Evolutionary conservation across 2,113 vertebrate genomes (phyloP).

Genomic region (Australoheros scitulus): DNA sequence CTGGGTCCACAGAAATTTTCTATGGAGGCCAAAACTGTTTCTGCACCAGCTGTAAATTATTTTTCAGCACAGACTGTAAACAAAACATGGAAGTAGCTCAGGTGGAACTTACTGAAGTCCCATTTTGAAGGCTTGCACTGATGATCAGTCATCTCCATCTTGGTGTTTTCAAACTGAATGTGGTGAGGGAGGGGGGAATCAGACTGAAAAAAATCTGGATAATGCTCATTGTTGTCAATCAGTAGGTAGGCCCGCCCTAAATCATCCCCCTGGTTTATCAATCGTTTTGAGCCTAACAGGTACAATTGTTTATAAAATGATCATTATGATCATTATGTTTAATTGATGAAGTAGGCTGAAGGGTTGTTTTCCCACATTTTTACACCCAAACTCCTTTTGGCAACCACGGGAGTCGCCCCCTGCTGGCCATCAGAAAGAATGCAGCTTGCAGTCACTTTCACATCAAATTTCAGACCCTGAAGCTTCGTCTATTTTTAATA

Average conservation of each 20-base stretch:
- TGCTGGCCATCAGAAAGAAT: not conserved
- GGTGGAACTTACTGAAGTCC: not conserved
- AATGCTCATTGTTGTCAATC: not conserved
- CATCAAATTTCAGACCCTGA: too few species aligned
- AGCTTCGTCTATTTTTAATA: too few species aligned
- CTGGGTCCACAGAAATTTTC: too few species aligned
- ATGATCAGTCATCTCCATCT: not conserved
- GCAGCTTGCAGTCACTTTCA: not conserved
- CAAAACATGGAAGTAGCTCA: not conserved
- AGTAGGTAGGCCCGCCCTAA: fast-evolving
- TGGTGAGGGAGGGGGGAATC: not conserved
- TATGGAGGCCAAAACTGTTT: not conserved
- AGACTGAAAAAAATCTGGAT: not conserved
- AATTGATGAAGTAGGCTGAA: not conserved
- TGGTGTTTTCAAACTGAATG: not conserved
- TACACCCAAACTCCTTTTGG: not conserved
- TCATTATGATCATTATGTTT: not conserved
- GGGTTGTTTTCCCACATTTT: not conserved
- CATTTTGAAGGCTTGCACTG: not conserved
- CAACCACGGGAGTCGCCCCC: not conserved
- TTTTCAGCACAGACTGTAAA: not conserved
- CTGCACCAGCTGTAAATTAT: fast-evolving
- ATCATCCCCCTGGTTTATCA: not conserved
- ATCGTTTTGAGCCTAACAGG: not conserved
- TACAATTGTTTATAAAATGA: not conserved